Percentiles rank a stretch among this genome's conserved stretches.
These are phyloP conservation scores for Synanceia verrucosa DNA, from an alignment of 2,797 vertebrate genomes.

Conservation along the genomic window DNA sequence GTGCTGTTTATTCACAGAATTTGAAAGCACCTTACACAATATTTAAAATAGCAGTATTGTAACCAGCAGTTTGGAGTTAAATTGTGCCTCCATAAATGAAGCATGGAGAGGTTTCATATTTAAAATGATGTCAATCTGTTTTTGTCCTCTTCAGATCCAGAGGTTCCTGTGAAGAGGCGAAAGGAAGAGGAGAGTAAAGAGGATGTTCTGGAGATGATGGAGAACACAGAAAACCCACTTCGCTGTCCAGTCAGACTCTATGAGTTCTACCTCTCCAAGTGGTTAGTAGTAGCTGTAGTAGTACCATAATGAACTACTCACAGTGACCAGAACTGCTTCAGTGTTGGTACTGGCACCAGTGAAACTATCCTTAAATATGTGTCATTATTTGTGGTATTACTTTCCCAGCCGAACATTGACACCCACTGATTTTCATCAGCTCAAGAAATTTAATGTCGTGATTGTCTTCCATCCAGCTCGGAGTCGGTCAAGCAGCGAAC, in stretches of 20 bases:
- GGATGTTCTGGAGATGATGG: conserved; percentile 92
- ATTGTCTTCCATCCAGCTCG: conserved; percentile 82
- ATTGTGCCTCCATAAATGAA: background rate
- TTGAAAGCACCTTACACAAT: background rate
- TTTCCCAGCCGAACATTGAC: background rate
- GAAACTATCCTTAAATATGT: background rate
- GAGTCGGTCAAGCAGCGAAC: conserved; percentile 96
- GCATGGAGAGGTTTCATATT: background rate
- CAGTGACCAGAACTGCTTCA: background rate
- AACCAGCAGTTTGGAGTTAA: background rate
- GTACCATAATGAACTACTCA: background rate
- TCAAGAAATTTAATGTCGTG: no score
- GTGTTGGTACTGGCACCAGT: background rate
- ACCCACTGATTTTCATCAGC: no score
- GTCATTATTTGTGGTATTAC: background rate
- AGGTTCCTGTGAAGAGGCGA: conserved; percentile 86
- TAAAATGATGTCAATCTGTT: background rate
- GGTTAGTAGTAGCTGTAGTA: conserved; percentile 85
- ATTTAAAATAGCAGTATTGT: no score
- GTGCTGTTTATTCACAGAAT: background rate
- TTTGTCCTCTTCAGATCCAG: conserved; percentile 60
- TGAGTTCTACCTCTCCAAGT: conserved; percentile 98
- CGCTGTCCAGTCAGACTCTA: conserved; percentile 96
- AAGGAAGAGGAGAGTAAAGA: conserved; percentile 88
- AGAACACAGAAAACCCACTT: conserved; percentile 94